Evolutionary conservation across 2,113 vertebrate species (phyloP), one percentile per base, ranked within the genome.

Genomic region (Rhea americana): DNA sequence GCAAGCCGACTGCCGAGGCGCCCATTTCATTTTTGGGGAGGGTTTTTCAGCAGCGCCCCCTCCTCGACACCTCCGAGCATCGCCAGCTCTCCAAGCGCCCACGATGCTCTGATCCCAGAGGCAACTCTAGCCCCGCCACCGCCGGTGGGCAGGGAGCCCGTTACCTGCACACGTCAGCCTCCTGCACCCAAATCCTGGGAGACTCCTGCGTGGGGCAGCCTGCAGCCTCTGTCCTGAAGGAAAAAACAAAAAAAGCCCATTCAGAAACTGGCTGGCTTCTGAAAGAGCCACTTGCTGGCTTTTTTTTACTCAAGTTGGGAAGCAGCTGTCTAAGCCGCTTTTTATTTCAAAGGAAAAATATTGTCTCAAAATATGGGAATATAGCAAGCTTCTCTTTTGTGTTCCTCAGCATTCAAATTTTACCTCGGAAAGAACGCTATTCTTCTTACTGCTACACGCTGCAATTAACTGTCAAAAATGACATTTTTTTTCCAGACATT

Each of bases 1-100:
- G 8, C 3, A 0, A 13, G 47, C 2, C 19, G 26, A 25, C 30
- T 37, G 9, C 30, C 1, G 1, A 8, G 11, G 43, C 18, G 2
- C 20, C 35, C 1, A 0, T 41, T 85, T 55, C 21, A 48, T 67
- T 85, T 39, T 53, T 73, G 9, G 2, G 14, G 7, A 37, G 9
- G 4, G 1, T 51, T 76, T 67, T n/a, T 6, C 19, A 15, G 16
- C 6, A 8, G 18, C 17, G 4, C 62, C 24, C 15, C 28, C 45
- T 76, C 51, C 45, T 76, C 51, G 6, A 47, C 8, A 17, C 45
- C 45, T 47, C 45, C 8, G 45, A 47, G 45, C 45, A 47, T 47
- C 16, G 17, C 45, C 45, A 18, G 17, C 17, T 47, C 18, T 47
- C 45, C 45, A 5, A 47, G 45, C 17, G 17, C 17, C 45, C 45